These are phyloP conservation scores for Catocala nupta DNA, from an alignment of 2,888 invertebrate genomes.

Conservation along the genomic window DNA sequence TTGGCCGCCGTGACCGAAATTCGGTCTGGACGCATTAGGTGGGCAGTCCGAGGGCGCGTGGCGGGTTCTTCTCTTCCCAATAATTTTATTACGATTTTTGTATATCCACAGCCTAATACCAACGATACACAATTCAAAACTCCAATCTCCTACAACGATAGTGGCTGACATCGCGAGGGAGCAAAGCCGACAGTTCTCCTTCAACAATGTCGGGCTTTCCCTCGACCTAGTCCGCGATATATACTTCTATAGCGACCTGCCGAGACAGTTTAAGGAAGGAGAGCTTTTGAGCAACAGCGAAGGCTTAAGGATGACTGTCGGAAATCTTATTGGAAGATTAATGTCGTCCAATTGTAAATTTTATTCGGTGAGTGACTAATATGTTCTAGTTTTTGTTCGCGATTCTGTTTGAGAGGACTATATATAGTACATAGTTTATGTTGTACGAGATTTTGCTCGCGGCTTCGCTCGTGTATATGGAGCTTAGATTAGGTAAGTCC, in stretches of 20 bases:
- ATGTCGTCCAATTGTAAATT: constrained; percentile 89
- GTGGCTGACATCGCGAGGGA: constrained; percentile 66
- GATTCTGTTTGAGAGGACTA: too few relatives aligned
- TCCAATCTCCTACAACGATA: constrained; percentile 65
- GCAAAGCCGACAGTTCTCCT: constrained; percentile 63
- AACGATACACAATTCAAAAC: constrained; percentile 64
- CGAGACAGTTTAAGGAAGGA: constrained; percentile 63
- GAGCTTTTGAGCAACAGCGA: constrained; percentile 44
- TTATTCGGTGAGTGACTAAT: constrained; percentile 87
- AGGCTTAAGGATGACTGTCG: constrained; percentile 61
- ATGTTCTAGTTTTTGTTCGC: too few relatives aligned
- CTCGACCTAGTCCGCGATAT: constrained; percentile 71
- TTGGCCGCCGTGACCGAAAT: too few relatives aligned
- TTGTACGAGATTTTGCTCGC: too few relatives aligned
- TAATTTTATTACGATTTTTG: background rate
- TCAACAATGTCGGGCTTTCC: constrained; percentile 60
- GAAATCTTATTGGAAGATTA: constrained; percentile 74
- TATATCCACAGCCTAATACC: constrained; percentile 69
- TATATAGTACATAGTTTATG: too few relatives aligned
- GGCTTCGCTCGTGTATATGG: too few relatives aligned
- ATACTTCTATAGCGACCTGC: constrained; percentile 77
- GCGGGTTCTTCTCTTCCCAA: too few relatives aligned
- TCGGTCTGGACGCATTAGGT: too few relatives aligned
- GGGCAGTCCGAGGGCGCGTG: too few relatives aligned
- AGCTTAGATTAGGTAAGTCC: too few relatives aligned